These are phyloP conservation scores for Papilio protenor DNA, from an alignment of 2,888 invertebrate species.

Conservation along the genomic window DNA sequence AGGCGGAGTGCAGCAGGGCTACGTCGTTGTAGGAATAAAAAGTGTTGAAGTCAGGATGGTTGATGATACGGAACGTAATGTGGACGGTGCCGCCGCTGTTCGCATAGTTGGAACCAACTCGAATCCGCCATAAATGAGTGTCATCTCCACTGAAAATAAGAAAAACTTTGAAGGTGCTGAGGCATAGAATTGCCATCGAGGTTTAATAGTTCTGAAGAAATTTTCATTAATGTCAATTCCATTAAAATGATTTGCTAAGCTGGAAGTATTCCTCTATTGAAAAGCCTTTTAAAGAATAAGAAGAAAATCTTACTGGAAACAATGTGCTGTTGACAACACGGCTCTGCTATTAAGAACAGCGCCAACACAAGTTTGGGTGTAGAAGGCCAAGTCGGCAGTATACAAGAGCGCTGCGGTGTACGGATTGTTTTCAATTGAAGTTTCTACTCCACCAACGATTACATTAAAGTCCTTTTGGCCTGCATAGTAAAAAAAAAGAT, in stretches of 20 bases:
- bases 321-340: constrained; percentile 54
- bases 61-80: constrained; percentile 34
- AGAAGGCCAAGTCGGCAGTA: constrained; percentile 45
- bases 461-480: constrained; percentile 34
- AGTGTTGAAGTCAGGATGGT: constrained; percentile 48
- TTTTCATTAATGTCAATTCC: not conserved
- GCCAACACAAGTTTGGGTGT: constrained; percentile 53
- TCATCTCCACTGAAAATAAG: constrained; percentile 38
- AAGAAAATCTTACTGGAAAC: constrained; percentile 50
- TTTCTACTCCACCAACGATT: constrained; percentile 51
- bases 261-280: not conserved
- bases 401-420: constrained; percentile 47
- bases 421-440: constrained; percentile 49
- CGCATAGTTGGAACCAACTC: constrained; percentile 51
- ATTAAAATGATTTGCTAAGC: not conserved
- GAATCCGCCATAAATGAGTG: constrained; percentile 54
- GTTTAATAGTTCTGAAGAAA: not conserved
- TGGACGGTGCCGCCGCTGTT: constrained; percentile 51
- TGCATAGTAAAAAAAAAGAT: constrained; percentile 29
- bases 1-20: constrained; percentile 52
- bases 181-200: not conserved
- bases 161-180: not conserved
- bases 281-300: not conserved
- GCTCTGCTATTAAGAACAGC: constrained; percentile 51
- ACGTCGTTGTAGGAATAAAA: constrained; percentile 51